Base-by-base conservation (phyloP, 2,113 vertebrate species). In the Campylorhamphus procurvoides region DNA sequence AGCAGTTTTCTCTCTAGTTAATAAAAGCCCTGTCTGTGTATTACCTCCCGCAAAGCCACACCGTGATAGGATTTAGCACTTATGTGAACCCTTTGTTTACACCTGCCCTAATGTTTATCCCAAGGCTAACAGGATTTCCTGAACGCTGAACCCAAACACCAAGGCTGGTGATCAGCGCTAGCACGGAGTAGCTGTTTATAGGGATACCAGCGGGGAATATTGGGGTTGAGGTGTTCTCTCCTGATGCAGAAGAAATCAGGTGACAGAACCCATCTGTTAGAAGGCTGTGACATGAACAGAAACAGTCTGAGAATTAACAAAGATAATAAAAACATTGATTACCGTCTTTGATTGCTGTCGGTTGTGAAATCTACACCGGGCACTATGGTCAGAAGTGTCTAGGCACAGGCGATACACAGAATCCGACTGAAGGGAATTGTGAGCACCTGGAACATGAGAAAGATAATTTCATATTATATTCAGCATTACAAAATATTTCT, bases 71-170 rank as follows among this genome's bases (percentile, higher is more conserved):
- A 91, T 92, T 95, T 90, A 88, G 82, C 85, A 37, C 78, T 94
- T 75, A 76, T 1, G 81, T 67, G 93, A 75, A 66, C 81, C 91
- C 90, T 94, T 96, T 96, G 93, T 96, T 96, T 95, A 95, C 89
- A 77, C 93, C 87, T 83, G 92, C 74, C 69, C 69, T 63, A 60
- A 84, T 68, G 96, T 84, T 96, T 97, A 92, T 95, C 94, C 80
- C 73, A 3, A 19, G 60, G 87, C 86, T 94, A 96, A 95, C 90
- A 56, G 89, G 95, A 92, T 97, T 97, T 84, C 87, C 87, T 77
- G 74, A 42, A 29, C 3, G 80, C 62, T 68, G 79, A 73, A 67
- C 58, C 82, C 33, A 18, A 76, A 53, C 86, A 10, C 69, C 44
- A 3, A 2, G 64, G 64, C 3, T 5, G 93, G 71, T 3, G 39